A percentile compares a stretch with the other conserved stretches of the same genome.
Conservation (phyloP, 2,888 invertebrate species). For the Linnaemya tessellans region DNA sequence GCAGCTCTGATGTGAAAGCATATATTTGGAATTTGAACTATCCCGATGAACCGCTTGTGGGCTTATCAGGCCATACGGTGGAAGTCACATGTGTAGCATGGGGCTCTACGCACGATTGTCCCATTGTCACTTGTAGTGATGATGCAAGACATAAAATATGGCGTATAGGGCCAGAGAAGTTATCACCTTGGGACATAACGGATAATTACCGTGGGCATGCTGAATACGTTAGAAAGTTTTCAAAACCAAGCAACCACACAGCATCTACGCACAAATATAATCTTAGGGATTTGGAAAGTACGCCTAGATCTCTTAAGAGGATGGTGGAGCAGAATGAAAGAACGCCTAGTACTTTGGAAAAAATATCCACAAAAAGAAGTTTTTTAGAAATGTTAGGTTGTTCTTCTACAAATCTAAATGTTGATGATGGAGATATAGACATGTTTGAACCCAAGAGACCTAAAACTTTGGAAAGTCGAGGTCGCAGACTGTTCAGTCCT, state of each 20-base stretch:
- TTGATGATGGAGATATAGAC: constrained; percentile 73
- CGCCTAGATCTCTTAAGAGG: constrained; percentile 84
- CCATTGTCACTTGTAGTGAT: constrained; percentile 92
- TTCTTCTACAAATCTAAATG: constrained; percentile 65
- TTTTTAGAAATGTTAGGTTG: constrained; percentile 81
- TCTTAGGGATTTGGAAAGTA: constrained; percentile 83
- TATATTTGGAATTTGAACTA: constrained; percentile 92
- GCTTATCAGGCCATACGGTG: constrained; percentile 89
- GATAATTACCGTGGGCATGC: constrained; percentile 84
- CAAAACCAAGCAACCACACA: constrained; percentile 41
- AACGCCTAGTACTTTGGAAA: constrained; percentile 80
- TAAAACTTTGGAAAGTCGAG: constrained; percentile 80
- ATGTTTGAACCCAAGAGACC: constrained; percentile 82
- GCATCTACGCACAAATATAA: constrained; percentile 77
- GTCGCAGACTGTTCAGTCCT: constrained; percentile 84
- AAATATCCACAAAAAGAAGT: constrained; percentile 78
- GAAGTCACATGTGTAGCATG: constrained; percentile 95
- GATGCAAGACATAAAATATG: constrained; percentile 91
- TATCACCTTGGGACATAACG: constrained; percentile 80
- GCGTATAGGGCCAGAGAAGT: constrained; percentile 86
- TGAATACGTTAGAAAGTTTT: constrained; percentile 81
- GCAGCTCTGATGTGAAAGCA: constrained; percentile 93
- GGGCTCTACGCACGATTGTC: constrained; percentile 86
- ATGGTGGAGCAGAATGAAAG: constrained; percentile 81
- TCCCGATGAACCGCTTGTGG: constrained; percentile 87